Evolutionary conservation across 1,140 invertebrate genomes (phyloP).

Genomic region (Calephelis nemesis): DNA sequence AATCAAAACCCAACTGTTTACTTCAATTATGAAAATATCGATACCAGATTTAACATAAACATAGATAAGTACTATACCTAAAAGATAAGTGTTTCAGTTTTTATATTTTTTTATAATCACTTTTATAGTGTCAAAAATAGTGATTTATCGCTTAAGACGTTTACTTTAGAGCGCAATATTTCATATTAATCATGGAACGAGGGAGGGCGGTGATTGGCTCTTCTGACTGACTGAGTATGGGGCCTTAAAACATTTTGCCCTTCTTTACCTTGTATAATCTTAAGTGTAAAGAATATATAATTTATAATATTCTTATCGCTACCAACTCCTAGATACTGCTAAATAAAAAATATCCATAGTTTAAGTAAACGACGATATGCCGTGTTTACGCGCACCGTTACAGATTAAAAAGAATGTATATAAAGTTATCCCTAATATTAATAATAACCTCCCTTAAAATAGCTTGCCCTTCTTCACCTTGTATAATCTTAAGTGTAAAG

Average conservation of each 20-base stretch:
- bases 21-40: too few relatives aligned
- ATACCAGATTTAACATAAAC: too few relatives aligned
- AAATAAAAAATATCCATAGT: conserved; percentile 42
- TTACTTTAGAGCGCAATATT: too few relatives aligned
- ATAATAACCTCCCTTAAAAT: background rate
- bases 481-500: background rate
- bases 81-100: too few relatives aligned
- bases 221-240: too few relatives aligned
- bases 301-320: conserved; percentile 36
- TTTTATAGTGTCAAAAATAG: too few relatives aligned
- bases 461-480: background rate
- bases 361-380: conserved; percentile 55
- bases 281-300: conserved; percentile 1
- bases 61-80: too few relatives aligned
- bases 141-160: too few relatives aligned
- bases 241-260: background rate
- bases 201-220: too few relatives aligned
- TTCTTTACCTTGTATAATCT: background rate
- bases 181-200: too few relatives aligned
- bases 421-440: background rate
- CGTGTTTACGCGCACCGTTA: conserved; percentile 53
- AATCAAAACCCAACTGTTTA: too few relatives aligned
- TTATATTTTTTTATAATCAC: too few relatives aligned
- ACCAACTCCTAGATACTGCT: conserved; percentile 35
- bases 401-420: background rate